Conservation (phyloP, 2,888 invertebrate genomes). For the Diarsia dahlii region DNA sequence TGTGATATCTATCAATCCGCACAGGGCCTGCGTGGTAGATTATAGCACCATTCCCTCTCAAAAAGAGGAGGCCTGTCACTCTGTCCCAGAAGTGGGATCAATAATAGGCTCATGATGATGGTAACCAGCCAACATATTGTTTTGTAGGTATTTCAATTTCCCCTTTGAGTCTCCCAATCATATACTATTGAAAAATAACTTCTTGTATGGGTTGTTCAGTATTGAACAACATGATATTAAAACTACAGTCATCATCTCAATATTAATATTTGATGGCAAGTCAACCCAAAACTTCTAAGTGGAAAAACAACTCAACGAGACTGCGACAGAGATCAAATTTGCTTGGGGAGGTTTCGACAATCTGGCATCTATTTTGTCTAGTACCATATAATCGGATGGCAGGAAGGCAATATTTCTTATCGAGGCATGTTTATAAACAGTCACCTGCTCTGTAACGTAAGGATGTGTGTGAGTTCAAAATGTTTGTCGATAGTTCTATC, state of each 20-base stretch:
- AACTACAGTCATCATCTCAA: slow-evolving; percentile 36
- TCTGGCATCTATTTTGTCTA: slow-evolving; percentile 59
- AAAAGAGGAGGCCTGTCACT: too few relatives aligned
- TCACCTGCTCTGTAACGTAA: slow-evolving; percentile 75
- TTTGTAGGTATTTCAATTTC: neutral
- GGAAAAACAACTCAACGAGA: slow-evolving; percentile 22
- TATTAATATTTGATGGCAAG: slow-evolving; percentile 52
- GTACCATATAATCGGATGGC: slow-evolving; percentile 64
- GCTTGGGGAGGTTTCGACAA: slow-evolving; percentile 33
- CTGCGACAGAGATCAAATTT: slow-evolving; percentile 30
- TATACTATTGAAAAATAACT: slow-evolving; percentile 6
- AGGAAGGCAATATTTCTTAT: slow-evolving; percentile 79
- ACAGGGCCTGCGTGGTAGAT: too few relatives aligned
- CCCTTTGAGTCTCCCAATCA: neutral
- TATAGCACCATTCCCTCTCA: too few relatives aligned
- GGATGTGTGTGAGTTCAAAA: slow-evolving; percentile 46
- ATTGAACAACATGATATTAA: slow-evolving; percentile 46
- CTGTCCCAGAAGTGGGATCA: too few relatives aligned
- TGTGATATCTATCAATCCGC: too few relatives aligned
- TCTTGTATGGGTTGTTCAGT: neutral
- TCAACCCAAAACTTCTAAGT: neutral
- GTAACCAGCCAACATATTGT: neutral
- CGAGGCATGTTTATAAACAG: slow-evolving; percentile 79
- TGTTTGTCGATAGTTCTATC: slow-evolving; percentile 56
- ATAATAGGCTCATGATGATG: neutral